Base-by-base conservation (phyloP, 2,113 vertebrate genomes). In the Pollimyrus isidori region DNA sequence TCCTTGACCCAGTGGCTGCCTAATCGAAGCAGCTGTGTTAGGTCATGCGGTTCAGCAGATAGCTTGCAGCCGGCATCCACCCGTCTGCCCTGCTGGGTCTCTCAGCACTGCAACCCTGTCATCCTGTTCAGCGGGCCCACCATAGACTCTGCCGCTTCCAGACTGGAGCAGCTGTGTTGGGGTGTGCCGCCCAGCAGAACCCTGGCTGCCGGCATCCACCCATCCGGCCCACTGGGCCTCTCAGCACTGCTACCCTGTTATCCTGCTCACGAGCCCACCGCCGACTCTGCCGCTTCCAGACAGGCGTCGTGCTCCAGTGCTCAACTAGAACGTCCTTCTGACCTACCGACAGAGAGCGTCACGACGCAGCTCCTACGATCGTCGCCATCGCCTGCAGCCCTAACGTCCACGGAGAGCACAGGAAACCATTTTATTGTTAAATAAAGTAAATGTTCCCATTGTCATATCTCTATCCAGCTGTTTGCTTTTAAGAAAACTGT, bases 291-390 rank as follows among this genome's bases (percentile, higher is more conserved):
- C 76, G 86, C 85, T 89, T 88, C 90, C 86, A 89, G 91, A 91
- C 83, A 84, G 87, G 87, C 90, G 92, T 92, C 91, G 89, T 90
- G 91, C 91, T 91, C 92, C 88, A 91, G 90, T 92, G 92, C 91
- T 92, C 91, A 92, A 93, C 91, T 90, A 89, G 92, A 93, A 90
- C 92, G 90, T 92, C 91, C 88, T 91, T 82, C 89, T 90, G 89
- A 80, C 89, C 49, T 92, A 69, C 62, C 62, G 10, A 13, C 73
- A 2, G 73, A 42, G 89, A 92, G 91, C 92, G 58, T 39, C 23
- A 62, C 53, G 10, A 56, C n/a, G 21, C 21, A 19, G 58, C 87
- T 39, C n/a, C 50, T 35, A 10, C n/a, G 13, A 21, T 53, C 50
- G 7, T 39, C 7, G 30, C 86, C 50, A 39, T 35, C 6, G 26